Percentiles rank a stretch among this genome's conserved stretches.
These are phyloP conservation scores for Streptopelia turtur DNA, from an alignment of 2,797 vertebrate genomes.

Conservation along the genomic window DNA sequence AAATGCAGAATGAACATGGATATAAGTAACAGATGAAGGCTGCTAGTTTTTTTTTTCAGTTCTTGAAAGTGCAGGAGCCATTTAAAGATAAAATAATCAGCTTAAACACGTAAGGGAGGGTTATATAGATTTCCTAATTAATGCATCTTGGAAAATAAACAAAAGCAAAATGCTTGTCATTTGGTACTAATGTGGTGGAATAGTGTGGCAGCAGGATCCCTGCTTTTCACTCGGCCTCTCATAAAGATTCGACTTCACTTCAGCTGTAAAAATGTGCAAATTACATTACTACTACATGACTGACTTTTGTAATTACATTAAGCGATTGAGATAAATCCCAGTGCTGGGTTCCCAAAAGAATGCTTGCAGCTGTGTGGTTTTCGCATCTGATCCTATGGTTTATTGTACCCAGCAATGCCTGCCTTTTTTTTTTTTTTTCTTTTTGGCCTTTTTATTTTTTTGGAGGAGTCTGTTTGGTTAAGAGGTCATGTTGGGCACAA, in stretches of 20 bases:
- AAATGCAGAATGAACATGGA: neutral
- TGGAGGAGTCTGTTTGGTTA: constrained; percentile 70
- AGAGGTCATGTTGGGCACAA: constrained; percentile 70
- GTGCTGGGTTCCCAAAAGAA: constrained; percentile 95
- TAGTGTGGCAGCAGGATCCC: constrained; percentile 70
- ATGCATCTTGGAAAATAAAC: constrained; percentile 60
- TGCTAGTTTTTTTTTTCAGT: neutral
- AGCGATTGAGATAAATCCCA: constrained; percentile 86
- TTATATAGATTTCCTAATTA: constrained; percentile 62
- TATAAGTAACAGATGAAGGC: neutral
- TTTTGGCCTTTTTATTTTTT: neutral
- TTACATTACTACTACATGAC: constrained; percentile 86
- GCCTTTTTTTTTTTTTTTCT: neutral
- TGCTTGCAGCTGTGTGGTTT: constrained; percentile 91
- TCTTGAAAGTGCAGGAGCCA: neutral
- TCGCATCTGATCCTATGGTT: constrained; percentile 81
- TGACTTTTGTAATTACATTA: constrained; percentile 92
- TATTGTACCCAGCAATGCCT: constrained; percentile 78
- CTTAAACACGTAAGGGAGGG: neutral
- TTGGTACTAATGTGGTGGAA: constrained; percentile 69
- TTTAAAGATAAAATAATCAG: constrained; percentile 46
- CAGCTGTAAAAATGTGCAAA: constrained; percentile 83
- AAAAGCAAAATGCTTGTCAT: constrained; percentile 69
- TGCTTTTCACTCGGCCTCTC: constrained; percentile 68
- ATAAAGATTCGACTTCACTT: constrained; percentile 77